Base-by-base conservation (phyloP, 2,888 invertebrate species). In the Cryptocephalus primarius region DNA sequence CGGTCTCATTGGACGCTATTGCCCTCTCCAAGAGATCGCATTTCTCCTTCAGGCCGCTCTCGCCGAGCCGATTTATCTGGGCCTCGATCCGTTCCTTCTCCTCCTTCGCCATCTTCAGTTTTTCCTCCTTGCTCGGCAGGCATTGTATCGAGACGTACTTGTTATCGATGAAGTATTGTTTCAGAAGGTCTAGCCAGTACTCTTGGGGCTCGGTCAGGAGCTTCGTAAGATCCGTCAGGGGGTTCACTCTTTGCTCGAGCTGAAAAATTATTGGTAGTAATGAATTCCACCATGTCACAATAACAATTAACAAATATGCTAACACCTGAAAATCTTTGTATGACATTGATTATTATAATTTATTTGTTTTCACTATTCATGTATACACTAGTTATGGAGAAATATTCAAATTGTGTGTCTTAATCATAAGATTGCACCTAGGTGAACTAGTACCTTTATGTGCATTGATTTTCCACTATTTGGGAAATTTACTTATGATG, bases 161-260 rank as follows among this genome's bases (percentile, higher is more conserved):
- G 41, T 78, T 76, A 10, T 80, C 78, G 2, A 82, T 73, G 48
- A 88, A 77, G 69, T 83, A 88, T 52, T 75, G 77, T 47, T 77
- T 71, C 8, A 91, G 61, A 9, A 92, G 68, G n/a, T 72, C 67
- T 1, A 78, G 60, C 91, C 91, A 93, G 69, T 79, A 92, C 0
- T 73, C 67, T 12, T 73, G 71, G 0, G 77, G 70, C 60, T 88
- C 82, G 4, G 71, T 63, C 45, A 78, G 67, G 53, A 92, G 69
- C 53, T 76, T 75, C 39, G 77, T 71, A 31, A 85, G 66, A 46
- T 77, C 74, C 43, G 73, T 69, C 58, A 85, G 75, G 8, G 80
- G 79, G 65, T 88, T 88, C 60, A 88, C 71, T 46, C 87, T 75
- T 42, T 76, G 72, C 40, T 81, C 72, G 53, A 87, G 75, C 87